Evolutionary conservation across 2,113 vertebrate genomes (phyloP).

Genomic region (Pangasianodon hypophthalmus): DNA sequence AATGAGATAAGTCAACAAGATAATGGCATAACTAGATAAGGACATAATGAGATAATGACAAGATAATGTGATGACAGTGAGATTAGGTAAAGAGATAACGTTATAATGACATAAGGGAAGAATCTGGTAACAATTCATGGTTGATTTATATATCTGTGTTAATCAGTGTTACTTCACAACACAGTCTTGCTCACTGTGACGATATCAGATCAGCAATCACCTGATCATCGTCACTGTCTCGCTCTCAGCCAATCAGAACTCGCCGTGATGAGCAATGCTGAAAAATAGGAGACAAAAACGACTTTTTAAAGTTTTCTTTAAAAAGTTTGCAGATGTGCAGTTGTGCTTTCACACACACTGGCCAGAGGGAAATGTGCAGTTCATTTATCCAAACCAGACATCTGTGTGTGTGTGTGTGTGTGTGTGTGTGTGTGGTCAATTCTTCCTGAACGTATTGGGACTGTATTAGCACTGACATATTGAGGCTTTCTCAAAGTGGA

Average conservation of each 20-base stretch:
- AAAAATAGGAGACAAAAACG: neutral
- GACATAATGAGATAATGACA: neutral
- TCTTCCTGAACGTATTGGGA: slow-evolving; percentile 15
- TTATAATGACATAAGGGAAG: neutral
- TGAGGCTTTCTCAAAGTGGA: slow-evolving; percentile 51
- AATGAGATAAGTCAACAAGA: neutral
- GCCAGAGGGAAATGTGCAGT: neutral
- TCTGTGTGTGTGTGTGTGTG: neutral
- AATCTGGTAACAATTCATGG: neutral
- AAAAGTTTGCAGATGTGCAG: neutral
- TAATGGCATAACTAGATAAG: too few relatives aligned
- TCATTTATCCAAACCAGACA: slow-evolving; percentile 4
- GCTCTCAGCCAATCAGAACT: neutral
- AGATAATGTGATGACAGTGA: neutral
- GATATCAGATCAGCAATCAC: neutral
- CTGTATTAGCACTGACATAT: slow-evolving; percentile 43
- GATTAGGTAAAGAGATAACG: neutral
- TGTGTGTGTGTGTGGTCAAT: slow-evolving; percentile 25
- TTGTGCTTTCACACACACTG: neutral
- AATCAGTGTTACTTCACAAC: neutral
- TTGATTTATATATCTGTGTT: neutral
- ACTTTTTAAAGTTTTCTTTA: neutral
- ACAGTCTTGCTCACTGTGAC: neutral
- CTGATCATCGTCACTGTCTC: neutral
- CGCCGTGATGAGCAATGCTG: neutral